Percentiles rank a stretch among this genome's conserved stretches.
Evolutionary conservation across 2,888 invertebrate genomes (phyloP).

Genomic region (Diogma glabrata): DNA sequence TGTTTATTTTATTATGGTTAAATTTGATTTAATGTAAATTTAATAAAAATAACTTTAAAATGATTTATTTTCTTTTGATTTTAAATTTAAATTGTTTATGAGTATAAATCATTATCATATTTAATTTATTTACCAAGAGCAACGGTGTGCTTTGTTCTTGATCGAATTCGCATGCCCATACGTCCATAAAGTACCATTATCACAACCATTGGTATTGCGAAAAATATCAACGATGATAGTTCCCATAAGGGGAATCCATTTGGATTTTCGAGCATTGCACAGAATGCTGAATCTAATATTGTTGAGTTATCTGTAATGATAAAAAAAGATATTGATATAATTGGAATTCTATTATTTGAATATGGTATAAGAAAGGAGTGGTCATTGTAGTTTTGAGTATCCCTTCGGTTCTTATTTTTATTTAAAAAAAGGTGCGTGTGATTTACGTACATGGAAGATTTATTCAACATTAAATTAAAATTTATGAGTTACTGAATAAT

Average conservation of each 20-base stretch:
- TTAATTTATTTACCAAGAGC: conserved; percentile 31
- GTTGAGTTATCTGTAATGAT: conserved; percentile 34
- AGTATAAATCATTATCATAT: background rate
- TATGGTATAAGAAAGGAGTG: too few species aligned
- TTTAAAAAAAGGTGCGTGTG: background rate
- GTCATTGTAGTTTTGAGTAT: too few species aligned
- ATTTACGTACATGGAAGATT: background rate
- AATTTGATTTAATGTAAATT: too few species aligned
- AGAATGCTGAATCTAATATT: conserved; percentile 68
- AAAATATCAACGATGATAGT: conserved; percentile 70
- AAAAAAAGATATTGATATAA: conserved; percentile 8
- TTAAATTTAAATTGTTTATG: background rate
- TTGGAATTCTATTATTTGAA: too few species aligned
- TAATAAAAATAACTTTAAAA: too few species aligned
- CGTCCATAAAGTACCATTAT: conserved; percentile 67
- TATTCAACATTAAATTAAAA: too few species aligned
- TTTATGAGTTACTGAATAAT: too few species aligned
- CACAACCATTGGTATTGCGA: conserved; percentile 59
- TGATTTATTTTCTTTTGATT: background rate
- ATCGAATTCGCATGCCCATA: conserved; percentile 60
- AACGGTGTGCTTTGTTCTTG: conserved; percentile 37
- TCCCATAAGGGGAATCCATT: conserved; percentile 61
- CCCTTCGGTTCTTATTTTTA: background rate
- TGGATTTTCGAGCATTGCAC: conserved; percentile 54
- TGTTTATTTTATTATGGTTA: too few species aligned